A percentile compares a stretch with the other conserved stretches of the same genome.
phyloP scores from a whole-genome alignment of 2,797 vertebrate species.

The Lindbergichthys nudifrons region DNA sequence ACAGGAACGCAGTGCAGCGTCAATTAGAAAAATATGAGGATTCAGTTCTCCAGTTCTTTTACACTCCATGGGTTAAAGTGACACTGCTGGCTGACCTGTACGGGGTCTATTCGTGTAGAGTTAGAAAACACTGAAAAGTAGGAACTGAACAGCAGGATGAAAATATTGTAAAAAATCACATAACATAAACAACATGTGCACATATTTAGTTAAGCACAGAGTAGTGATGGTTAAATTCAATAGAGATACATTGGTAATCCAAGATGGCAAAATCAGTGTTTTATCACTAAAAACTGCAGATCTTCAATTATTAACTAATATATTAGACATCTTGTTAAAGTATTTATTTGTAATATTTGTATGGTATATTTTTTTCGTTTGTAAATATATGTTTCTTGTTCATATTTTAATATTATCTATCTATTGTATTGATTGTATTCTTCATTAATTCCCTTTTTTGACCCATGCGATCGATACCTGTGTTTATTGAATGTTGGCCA shows the following conservation, averaged over 20 bases:
- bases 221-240: background rate
- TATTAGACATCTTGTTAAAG: too few species aligned
- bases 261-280: too few species aligned
- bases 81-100: constrained; percentile 6
- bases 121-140: constrained; percentile 4
- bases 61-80: background rate
- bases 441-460: too few species aligned
- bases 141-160: background rate
- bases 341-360: too few species aligned
- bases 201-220: background rate
- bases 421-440: too few species aligned
- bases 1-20: constrained; percentile 35
- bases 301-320: too few species aligned
- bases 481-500: too few species aligned
- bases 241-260: background rate
- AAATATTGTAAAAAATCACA: background rate
- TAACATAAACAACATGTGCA: background rate
- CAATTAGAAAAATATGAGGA: constrained; percentile 42
- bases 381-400: too few species aligned
- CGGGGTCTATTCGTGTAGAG: background rate
- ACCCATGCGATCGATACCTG: too few species aligned
- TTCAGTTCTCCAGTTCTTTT: constrained; percentile 35
- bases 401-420: too few species aligned
- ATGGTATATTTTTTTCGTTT: too few species aligned
- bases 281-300: too few species aligned